These are phyloP conservation scores for Danio choprae DNA, from an alignment of 2,797 vertebrate genomes.

Conservation along the genomic window DNA sequence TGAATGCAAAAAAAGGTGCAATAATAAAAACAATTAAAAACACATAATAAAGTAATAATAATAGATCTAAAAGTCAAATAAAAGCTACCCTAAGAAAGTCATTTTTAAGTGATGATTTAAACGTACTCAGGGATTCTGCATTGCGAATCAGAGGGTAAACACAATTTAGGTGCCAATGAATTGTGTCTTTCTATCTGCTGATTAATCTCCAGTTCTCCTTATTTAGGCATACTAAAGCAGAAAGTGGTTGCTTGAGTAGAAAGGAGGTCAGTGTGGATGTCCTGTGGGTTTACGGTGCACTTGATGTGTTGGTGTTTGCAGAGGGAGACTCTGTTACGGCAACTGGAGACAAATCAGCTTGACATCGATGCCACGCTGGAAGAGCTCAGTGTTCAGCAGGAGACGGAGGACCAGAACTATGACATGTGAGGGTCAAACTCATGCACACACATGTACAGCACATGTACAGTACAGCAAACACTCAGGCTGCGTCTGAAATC, in stretches of 20 bases:
- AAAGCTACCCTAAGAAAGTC: too few relatives aligned
- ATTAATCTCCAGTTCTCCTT: neutral
- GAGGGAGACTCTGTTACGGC: constrained; percentile 95
- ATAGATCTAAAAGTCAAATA: too few relatives aligned
- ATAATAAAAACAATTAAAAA: too few relatives aligned
- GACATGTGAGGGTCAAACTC: constrained; percentile 89
- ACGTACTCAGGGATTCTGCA: too few relatives aligned
- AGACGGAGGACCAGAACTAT: constrained; percentile 98
- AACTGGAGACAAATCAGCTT: constrained; percentile 98
- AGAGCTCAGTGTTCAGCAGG: constrained; percentile 94
- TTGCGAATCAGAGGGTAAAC: too few relatives aligned
- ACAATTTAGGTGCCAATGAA: too few relatives aligned
- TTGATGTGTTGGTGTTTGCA: constrained; percentile 65
- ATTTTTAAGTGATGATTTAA: too few relatives aligned
- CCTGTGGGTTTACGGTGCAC: constrained; percentile 11
- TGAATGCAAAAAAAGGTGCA: too few relatives aligned
- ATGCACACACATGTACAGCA: too few relatives aligned
- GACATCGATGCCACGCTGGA: constrained; percentile 97
- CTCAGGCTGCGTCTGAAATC: too few relatives aligned
- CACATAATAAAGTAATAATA: too few relatives aligned
- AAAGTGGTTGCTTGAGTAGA: neutral
- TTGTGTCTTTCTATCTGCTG: neutral
- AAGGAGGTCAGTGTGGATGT: neutral
- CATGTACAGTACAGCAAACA: too few relatives aligned
- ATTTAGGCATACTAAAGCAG: neutral